Percentiles rank a stretch among this genome's conserved stretches.
Conservation (phyloP, 2,797 vertebrate genomes). For the Liparis tanakae region DNA sequence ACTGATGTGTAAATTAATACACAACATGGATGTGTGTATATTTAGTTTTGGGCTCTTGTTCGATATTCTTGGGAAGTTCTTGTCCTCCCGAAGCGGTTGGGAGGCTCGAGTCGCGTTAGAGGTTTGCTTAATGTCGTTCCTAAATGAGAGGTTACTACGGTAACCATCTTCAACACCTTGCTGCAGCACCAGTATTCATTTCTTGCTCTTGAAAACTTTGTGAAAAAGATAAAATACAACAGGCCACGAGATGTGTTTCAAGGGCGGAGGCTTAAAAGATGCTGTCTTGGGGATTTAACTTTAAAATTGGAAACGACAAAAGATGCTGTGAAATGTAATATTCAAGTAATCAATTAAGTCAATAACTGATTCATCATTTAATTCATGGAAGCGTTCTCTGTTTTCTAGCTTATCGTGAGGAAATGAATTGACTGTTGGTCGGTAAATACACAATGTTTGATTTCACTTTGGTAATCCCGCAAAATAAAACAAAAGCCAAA, state of each 20-base stretch:
- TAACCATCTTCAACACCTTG: too few relatives aligned
- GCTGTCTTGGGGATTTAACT: neutral
- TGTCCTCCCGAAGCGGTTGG: neutral
- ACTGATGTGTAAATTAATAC: neutral
- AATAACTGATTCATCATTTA: too few relatives aligned
- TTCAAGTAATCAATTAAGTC: neutral
- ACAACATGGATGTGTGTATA: neutral
- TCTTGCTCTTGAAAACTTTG: neutral
- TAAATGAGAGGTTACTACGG: neutral
- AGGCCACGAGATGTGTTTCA: too few relatives aligned
- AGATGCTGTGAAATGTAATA: neutral
- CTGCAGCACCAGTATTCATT: too few relatives aligned
- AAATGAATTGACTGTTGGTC: too few relatives aligned
- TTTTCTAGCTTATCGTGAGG: too few relatives aligned
- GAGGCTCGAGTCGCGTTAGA: neutral
- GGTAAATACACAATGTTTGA: too few relatives aligned
- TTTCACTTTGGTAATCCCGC: slow-evolving; percentile 48
- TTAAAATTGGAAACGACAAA: neutral
- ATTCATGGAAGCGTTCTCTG: too few relatives aligned
- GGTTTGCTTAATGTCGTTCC: neutral
- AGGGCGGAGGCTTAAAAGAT: neutral
- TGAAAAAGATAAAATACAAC: neutral
- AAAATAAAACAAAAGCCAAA: slow-evolving; percentile 55
- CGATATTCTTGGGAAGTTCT: too few relatives aligned
- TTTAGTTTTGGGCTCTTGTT: neutral